Evolutionary conservation across 2,888 invertebrate genomes (phyloP).

Genomic region (Bombyx huttoni): DNA sequence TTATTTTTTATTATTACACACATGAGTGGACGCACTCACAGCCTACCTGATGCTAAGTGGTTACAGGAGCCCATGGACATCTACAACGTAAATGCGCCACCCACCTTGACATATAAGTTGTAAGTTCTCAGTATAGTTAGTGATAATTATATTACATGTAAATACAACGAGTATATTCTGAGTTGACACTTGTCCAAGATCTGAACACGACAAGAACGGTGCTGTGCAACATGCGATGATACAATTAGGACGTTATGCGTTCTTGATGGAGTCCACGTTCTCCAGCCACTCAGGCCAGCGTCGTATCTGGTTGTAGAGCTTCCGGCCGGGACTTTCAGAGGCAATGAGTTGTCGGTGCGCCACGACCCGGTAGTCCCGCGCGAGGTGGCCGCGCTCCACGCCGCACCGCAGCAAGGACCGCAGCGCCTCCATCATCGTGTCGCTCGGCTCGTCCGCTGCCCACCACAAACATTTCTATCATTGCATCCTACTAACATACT

Average conservation of each 20-base stretch:
- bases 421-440: conserved; percentile 66
- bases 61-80: no score
- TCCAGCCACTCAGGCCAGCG: conserved; percentile 58
- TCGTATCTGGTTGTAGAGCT: conserved; percentile 52
- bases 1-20: no score
- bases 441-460: conserved; percentile 55
- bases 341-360: conserved; percentile 71
- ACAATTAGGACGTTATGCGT: conserved; percentile 6
- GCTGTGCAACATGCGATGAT: neutral
- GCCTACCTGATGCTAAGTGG: no score
- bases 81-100: no score
- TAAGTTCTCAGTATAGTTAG: no score
- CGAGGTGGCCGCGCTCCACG: conserved; percentile 70
- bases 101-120: no score
- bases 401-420: conserved; percentile 74
- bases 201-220: no score
- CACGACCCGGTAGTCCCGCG: conserved; percentile 69
- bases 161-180: no score
- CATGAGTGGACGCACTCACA: no score
- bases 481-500: neutral
- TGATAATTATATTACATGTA: no score
- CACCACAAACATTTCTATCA: neutral
- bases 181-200: no score
- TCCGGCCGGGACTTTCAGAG: conserved; percentile 55
- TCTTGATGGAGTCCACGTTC: conserved; percentile 28